Conservation (phyloP, 2,113 vertebrate species). For the Calypte anna region DNA sequence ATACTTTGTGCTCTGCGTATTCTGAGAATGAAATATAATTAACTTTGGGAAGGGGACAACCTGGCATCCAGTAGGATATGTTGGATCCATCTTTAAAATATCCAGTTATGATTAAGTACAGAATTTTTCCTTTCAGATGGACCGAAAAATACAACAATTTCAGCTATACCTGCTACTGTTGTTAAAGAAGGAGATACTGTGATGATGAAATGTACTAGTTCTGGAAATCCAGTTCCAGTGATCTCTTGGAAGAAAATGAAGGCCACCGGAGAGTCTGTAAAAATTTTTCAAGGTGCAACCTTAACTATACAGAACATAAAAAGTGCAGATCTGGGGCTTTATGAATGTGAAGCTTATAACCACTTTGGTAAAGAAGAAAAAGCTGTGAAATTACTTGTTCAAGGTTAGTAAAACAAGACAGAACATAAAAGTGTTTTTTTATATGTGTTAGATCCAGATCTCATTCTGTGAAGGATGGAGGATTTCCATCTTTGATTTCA, state of each 20-base stretch:
- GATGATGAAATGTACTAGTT: slow-evolving; percentile 69
- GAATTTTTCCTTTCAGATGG: slow-evolving; percentile 62
- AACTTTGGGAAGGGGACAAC: not conserved
- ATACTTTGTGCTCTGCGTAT: not conserved
- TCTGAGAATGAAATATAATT: not conserved
- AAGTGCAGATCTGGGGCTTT: slow-evolving; percentile 70
- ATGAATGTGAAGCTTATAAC: slow-evolving; percentile 75
- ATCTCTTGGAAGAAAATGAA: slow-evolving; percentile 70
- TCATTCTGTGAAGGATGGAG: not conserved
- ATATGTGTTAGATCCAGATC: not conserved
- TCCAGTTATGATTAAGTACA: not conserved
- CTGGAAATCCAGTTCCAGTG: slow-evolving; percentile 70
- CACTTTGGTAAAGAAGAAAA: slow-evolving; percentile 42
- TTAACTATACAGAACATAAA: slow-evolving; percentile 66
- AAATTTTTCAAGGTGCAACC: slow-evolving; percentile 47
- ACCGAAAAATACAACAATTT: slow-evolving; percentile 60
- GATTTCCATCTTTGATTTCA: not conserved
- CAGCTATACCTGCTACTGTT: slow-evolving; percentile 43
- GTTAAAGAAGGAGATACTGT: slow-evolving; percentile 74
- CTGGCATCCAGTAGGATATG: not conserved
- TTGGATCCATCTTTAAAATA: not conserved
- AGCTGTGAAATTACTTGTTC: slow-evolving; percentile 64
- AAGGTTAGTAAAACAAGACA: slow-evolving; percentile 59
- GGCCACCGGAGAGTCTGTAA: not conserved
- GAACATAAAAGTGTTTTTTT: not conserved